Base-by-base conservation (phyloP, 2,888 invertebrate species). In the Lepeophtheirus nordmannii region DNA sequence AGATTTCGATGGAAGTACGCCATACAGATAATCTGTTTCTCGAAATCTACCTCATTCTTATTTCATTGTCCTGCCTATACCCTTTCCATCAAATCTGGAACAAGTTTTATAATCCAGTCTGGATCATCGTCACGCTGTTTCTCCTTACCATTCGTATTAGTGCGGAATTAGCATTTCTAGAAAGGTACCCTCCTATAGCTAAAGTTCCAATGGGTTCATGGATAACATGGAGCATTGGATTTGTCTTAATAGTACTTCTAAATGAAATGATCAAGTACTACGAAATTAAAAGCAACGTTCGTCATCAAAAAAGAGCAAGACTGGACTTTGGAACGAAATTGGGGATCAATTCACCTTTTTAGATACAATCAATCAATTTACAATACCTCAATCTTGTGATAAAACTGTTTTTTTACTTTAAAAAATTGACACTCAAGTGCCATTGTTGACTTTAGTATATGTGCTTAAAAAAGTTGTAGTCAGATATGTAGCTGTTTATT, bases 311-410 rank as follows among this genome's bases (percentile, higher is more conserved):
- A 71, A 82, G 94, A 72, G 92, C 93, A 8, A 82, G 94, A 70
- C 79, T 97, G 67, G 93, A 94, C 78, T 97, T 97, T 79, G 94
- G 92, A 69, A 97, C 97, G 57, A 97, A 97, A 78, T 80, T 97
- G 67, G 97, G 97, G 72, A 97, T 97, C 96, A 97, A 97, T 78
- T 97, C 96, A n/a, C 97, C 97, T 63, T 97, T 96, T 78, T 96
- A 81, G 40, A 23, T 11, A 60, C 60, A 17, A 53, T 7, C 60
- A 17, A 53, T 7, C 5, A 53, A 53, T 17, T n/a, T 53, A 8
- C n/a, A 5, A 17, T 53, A 17, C n/a, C 53, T 53, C 17, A 17
- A 53, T 17, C 17, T 5, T n/a, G 53, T n/a, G n/a, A 17, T 17
- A 41, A 14, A 41, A 41, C 11, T 11, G 46, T 11, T n/a, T n/a